Percentiles rank a stretch among this genome's conserved stretches.
These are phyloP conservation scores for Pterobdella sp. DNA, from an alignment of 2,888 invertebrate genomes.

Conservation along the genomic window DNA sequence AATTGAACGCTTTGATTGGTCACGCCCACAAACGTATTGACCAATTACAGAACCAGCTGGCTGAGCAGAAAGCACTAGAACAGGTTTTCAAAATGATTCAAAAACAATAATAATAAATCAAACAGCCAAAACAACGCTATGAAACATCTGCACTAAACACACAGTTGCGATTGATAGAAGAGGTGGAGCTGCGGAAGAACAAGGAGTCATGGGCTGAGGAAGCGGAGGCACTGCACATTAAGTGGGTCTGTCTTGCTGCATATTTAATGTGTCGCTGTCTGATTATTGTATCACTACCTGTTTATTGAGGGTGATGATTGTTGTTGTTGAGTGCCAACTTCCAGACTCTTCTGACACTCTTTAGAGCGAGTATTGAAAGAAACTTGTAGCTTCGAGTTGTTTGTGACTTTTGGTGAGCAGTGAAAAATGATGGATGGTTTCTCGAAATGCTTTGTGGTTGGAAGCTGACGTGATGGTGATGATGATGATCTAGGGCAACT, in stretches of 20 bases:
- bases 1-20: conserved; percentile 69
- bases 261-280: background rate
- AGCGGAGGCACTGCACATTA: conserved; percentile 64
- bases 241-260: conserved; percentile 43
- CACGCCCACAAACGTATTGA: conserved; percentile 70
- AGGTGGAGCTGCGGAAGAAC: conserved; percentile 61
- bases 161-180: conserved; percentile 57
- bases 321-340: no score
- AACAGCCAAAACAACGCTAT: no score
- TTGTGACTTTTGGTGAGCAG: no score
- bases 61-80: conserved; percentile 59
- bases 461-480: no score
- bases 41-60: conserved; percentile 68
- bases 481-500: no score
- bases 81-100: conserved; percentile 18
- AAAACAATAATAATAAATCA: background rate
- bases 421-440: no score
- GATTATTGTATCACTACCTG: no score
- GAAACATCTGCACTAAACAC: background rate
- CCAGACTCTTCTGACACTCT: no score
- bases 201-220: conserved; percentile 63
- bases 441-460: no score
- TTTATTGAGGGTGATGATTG: no score
- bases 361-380: no score
- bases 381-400: no score